Evolutionary conservation across 2,797 vertebrate species (phyloP), one percentile per base, ranked within the genome.

Genomic region (Melanotaenia parkinsoni): DNA sequence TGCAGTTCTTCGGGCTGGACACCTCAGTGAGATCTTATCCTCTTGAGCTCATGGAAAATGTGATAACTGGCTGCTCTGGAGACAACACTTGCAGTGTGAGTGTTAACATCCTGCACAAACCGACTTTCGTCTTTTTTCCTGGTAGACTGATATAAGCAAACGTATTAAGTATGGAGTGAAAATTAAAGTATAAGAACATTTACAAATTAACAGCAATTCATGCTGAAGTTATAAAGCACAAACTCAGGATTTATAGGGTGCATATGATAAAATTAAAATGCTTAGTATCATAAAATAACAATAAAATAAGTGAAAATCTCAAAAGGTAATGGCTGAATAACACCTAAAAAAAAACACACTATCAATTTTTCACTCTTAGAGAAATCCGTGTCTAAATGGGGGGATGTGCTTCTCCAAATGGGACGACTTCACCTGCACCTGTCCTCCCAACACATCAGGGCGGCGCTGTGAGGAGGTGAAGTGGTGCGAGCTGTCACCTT

Each of bases 391-490:
- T 87, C 93, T 94, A 58, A 96, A 97, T 0, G 94, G 96, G 24
- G 96, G 97, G 3, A 67, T 93, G 76, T 99, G 97, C 89, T 95
- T 88, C 80, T 93, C 96, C 0, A 77, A 87, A 76, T 96, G 96
- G 96, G 96, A 97, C 26, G 95, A 96, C 86, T 97, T 97, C 89
- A 93, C 80, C 53, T 98, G 98, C 81, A 89, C 90, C 0, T 99
- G 97, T 58, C 96, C 97, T 14, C 86, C 91, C 18, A 93, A 91
- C 88, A 95, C 95, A 5, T 82, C 92, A 1, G 97, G 97, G 72
- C 95, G 92, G 78, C 92, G 78, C 57, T 98, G 97, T 2, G 95
- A 97, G 45, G 93, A 96, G 38, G 94, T 96, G 6, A 92, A 82
- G 65, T 98, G 97, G 96, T 98, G 96, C 51, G 93, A 96, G 67